Percentiles rank a stretch among this genome's conserved stretches.
Conservation (phyloP, 2,888 invertebrate species). For the Leistus spinibarbis region DNA sequence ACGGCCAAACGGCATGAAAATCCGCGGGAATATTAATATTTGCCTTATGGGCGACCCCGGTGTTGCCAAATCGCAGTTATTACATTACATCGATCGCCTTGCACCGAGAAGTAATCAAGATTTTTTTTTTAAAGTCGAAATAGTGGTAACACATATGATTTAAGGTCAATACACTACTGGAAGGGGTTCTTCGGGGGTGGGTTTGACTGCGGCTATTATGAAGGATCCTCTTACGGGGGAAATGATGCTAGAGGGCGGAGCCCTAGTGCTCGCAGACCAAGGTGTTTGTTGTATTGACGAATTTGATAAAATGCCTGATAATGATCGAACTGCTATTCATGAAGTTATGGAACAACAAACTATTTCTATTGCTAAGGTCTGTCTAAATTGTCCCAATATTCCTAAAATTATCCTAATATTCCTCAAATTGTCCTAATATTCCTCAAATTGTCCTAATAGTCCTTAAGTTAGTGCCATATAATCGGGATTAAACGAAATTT, state of each 20-base stretch:
- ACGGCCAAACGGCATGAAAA: conserved; percentile 94
- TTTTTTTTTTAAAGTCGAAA: not conserved
- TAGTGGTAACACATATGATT: not conserved
- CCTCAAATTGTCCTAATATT: not conserved
- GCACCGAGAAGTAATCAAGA: conserved; percentile 75
- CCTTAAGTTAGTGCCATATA: too few species aligned
- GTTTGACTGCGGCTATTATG: conserved; percentile 96
- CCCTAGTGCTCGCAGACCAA: conserved; percentile 93
- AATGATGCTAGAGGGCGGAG: conserved; percentile 97
- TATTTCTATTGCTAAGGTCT: conserved; percentile 95
- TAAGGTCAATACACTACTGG: conserved; percentile 92
- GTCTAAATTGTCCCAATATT: not conserved
- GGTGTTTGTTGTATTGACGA: conserved; percentile 99
- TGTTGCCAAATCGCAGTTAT: conserved; percentile 97
- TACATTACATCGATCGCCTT: conserved; percentile 92
- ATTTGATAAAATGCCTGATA: conserved; percentile 99
- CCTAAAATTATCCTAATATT: not conserved
- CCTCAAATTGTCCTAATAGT: not conserved
- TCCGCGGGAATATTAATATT: conserved; percentile 95
- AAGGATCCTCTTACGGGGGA: conserved; percentile 97
- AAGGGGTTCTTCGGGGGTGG: conserved; percentile 97
- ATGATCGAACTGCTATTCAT: conserved; percentile 93
- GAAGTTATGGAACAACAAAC: conserved; percentile 99
- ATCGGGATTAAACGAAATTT: too few species aligned
- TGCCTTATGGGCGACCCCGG: conserved; percentile 99